Conservation (phyloP, 2,888 invertebrate genomes). For the Dynastes maya region DNA sequence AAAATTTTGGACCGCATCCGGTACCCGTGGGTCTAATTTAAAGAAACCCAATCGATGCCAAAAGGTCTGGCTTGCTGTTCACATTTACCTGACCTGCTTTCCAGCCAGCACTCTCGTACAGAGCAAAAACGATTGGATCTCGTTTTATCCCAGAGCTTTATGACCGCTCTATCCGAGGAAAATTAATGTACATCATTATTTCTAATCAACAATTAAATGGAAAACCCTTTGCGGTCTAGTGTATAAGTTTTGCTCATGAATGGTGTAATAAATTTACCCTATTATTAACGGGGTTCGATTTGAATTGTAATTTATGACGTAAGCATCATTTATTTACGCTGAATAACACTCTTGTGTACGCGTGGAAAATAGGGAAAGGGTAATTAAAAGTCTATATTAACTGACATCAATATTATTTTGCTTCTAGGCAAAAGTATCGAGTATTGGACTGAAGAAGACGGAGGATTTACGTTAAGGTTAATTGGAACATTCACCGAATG, state of each 20-base stretch:
- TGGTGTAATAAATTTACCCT: slow-evolving; percentile 12
- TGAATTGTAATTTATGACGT: background rate
- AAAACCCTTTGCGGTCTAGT: background rate
- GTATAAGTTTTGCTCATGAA: slow-evolving; percentile 1
- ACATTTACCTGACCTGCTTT: background rate
- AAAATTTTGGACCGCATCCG: background rate
- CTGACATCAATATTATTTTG: background rate
- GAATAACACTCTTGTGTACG: background rate
- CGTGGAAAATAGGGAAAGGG: too few relatives aligned
- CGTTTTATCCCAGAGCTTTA: background rate
- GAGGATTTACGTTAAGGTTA: slow-evolving; percentile 52
- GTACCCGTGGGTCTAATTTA: slow-evolving; percentile 6
- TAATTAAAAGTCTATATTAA: too few relatives aligned
- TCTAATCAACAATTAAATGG: slow-evolving; percentile 18
- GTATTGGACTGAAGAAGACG: slow-evolving; percentile 55
- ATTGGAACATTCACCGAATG: slow-evolving; percentile 54
- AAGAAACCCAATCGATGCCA: slow-evolving; percentile 11
- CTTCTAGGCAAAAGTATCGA: slow-evolving; percentile 52
- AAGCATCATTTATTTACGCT: background rate
- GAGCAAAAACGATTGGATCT: background rate
- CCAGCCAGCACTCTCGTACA: background rate
- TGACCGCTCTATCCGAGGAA: background rate
- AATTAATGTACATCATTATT: slow-evolving; percentile 12
- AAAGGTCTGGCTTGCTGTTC: too few relatives aligned
- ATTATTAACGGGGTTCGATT: background rate